phyloP scores from a whole-genome alignment of 2,888 invertebrate genomes.

The Noctua pronuba region DNA sequence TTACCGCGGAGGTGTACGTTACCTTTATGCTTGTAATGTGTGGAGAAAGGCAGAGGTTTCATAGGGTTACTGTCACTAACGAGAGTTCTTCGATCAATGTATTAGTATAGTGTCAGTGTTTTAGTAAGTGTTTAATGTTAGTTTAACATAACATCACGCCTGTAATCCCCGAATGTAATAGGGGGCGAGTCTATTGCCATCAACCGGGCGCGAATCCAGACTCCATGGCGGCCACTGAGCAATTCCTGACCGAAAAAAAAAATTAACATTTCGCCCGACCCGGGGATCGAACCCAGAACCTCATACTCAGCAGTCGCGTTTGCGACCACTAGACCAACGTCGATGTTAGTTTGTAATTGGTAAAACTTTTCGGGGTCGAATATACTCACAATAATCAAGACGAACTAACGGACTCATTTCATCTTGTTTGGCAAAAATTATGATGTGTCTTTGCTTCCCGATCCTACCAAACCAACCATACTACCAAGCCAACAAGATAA shows the following conservation, averaged over 20 bases:
- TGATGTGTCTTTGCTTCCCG: neutral
- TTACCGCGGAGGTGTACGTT: conserved; percentile 11
- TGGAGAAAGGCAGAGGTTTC: neutral
- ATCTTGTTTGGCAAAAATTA: neutral
- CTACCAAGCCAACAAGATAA: no score
- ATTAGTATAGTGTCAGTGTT: neutral
- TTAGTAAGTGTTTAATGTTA: neutral
- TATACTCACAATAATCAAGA: neutral
- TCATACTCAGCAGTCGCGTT: no score
- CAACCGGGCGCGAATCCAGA: no score
- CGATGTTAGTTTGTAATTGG: neutral
- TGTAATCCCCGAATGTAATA: no score
- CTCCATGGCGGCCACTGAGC: no score
- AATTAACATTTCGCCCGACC: no score
- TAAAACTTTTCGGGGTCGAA: neutral
- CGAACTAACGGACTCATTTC: neutral
- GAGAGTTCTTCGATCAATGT: neutral
- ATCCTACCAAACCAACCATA: no score
- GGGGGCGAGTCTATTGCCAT: no score
- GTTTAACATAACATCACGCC: no score
- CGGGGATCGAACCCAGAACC: no score
- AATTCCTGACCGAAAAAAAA: no score
- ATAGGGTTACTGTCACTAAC: neutral
- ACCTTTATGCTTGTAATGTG: neutral
- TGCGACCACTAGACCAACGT: no score